Conservation (phyloP, 2,113 vertebrate species). For the Petaurus breviceps region DNA sequence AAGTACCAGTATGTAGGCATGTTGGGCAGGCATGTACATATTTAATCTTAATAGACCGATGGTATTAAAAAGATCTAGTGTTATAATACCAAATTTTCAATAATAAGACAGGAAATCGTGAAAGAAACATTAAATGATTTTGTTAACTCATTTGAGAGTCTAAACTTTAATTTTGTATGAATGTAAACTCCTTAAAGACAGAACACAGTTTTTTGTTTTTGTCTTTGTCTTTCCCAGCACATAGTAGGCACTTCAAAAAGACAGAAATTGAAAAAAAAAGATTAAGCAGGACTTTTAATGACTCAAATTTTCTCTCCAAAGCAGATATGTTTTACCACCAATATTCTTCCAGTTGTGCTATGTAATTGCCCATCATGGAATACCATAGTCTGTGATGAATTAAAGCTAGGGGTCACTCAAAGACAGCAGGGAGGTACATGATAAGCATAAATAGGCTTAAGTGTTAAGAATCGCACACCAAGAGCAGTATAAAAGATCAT, state of each 20-base stretch:
- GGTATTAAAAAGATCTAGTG: neutral
- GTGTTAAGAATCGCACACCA: neutral
- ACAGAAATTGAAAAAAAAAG: neutral
- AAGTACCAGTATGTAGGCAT: neutral
- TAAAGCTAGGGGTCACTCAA: neutral
- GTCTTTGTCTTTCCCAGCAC: neutral
- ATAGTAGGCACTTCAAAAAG: neutral
- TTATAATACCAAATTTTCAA: neutral
- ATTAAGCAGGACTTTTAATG: neutral
- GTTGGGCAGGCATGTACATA: fast-evolving
- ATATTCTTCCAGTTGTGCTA: neutral
- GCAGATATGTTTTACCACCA: neutral
- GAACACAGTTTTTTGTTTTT: neutral
- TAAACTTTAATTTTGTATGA: neutral
- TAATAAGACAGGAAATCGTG: neutral
- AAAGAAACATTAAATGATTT: neutral
- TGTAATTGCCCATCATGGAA: neutral
- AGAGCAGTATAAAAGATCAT: neutral
- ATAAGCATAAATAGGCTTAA: neutral
- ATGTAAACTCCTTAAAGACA: neutral
- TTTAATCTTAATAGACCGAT: neutral
- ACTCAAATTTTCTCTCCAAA: neutral
- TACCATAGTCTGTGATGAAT: neutral
- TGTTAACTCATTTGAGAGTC: neutral
- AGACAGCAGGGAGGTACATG: neutral